Conservation (phyloP, 2,888 invertebrate species). For the Silvanus unidentatus region DNA sequence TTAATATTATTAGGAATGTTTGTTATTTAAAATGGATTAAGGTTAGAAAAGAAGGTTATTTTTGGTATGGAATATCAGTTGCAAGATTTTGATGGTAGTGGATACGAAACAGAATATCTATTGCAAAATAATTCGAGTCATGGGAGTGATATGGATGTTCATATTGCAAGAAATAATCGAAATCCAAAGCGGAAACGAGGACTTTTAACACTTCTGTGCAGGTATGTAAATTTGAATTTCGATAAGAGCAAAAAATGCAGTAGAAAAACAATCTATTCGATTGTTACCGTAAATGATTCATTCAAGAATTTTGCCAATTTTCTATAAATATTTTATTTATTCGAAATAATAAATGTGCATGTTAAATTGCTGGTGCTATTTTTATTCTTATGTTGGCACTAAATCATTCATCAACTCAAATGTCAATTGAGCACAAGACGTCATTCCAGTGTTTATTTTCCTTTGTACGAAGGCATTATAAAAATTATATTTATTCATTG, state of each 20-base stretch:
- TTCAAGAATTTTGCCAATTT: no score
- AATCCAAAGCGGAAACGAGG: conserved; percentile 36
- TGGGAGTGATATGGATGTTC: conserved; percentile 44
- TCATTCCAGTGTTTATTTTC: conserved; percentile 1
- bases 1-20: no score
- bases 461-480: background rate
- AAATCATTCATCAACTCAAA: no score
- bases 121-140: conserved; percentile 39
- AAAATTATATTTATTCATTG: background rate
- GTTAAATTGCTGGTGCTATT: no score
- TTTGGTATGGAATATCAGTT: conserved; percentile 46
- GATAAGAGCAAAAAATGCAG: no score
- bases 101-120: conserved; percentile 46
- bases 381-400: conserved; percentile 2
- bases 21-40: no score
- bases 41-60: no score
- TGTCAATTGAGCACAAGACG: background rate
- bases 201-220: conserved; percentile 37
- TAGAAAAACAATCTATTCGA: no score
- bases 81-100: conserved; percentile 43
- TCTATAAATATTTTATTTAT: no score
- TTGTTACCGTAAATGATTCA: no score
- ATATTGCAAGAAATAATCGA: conserved; percentile 35
- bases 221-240: no score
- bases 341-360: no score